Base-by-base conservation (phyloP, 2,113 vertebrate genomes). In the Acanthisitta chloris region DNA sequence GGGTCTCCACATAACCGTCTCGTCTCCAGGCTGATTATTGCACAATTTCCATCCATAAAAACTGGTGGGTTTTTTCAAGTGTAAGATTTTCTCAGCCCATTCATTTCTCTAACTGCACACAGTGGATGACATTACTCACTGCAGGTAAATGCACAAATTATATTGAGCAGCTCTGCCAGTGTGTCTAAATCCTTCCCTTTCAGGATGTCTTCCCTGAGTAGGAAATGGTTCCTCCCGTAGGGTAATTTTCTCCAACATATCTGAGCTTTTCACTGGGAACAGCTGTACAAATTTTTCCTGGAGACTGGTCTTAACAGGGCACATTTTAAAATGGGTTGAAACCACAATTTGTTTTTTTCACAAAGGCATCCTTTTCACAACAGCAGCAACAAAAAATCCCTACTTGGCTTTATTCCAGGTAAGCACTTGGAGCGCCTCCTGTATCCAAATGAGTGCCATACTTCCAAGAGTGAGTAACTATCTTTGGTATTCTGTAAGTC, bases 41-140 rank as follows among this genome's bases (percentile, higher is more conserved):
- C 17, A 10, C 71, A 62, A 40, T 42, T 91, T 71, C 31, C 40
- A 26, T 24, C 42, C 42, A 21, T 15, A 51, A 49, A 42, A 49
- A 0, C 12, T 25, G 14, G 4, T 16, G 7, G n/a, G 12, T 49
- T 14, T 5, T n/a, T 28, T 15, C 33, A 31, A 17, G 40, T 38
- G 28, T 25, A 42, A 2, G 45, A 8, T 80, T 93, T 76, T 24
- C 58, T 20, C 38, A 51, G 34, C 16, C 40, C 34, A 4, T 69
- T 40, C 4, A 5, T 76, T 91, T 58, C 48, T n/a, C 38, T 9
- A 10, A 14, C 46, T 58, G n/a, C 29, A 24, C 8, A 4, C 20
- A 26, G 23, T 52, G 54, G 31, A 36, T 62, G 54, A n/a, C 36
- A 16, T 40, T 33, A 2, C 14, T 72, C 48, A 16, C 15, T 55